These are phyloP conservation scores for Sternotherus odoratus DNA, from an alignment of 2,797 vertebrate species.

Conservation along the genomic window DNA sequence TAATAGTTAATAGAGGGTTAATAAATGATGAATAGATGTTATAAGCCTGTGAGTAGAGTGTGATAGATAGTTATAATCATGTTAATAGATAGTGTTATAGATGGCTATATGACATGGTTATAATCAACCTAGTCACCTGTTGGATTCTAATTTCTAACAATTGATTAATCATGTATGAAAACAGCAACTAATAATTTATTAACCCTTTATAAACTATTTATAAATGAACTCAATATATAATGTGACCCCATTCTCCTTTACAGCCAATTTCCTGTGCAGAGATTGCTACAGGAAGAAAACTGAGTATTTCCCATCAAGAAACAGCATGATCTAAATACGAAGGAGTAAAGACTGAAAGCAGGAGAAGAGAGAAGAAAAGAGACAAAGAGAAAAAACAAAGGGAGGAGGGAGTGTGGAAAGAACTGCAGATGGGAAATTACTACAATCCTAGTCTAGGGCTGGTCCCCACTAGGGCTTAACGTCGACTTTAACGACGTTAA, in stretches of 20 bases:
- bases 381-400: neutral
- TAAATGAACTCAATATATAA: neutral
- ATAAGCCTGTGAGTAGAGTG: neutral
- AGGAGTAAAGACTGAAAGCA: neutral
- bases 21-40: slow-evolving; percentile 36
- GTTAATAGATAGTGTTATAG: slow-evolving; percentile 13
- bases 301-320: neutral
- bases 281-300: neutral
- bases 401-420: neutral
- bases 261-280: neutral
- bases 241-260: neutral
- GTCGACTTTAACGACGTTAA: too few species aligned
- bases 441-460: neutral
- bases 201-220: neutral
- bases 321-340: neutral
- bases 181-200: neutral
- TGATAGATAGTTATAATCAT: neutral
- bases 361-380: neutral
- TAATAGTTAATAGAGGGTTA: slow-evolving; percentile 67
- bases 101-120: slow-evolving; percentile 38
- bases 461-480: too few species aligned
- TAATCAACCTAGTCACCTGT: slow-evolving; percentile 39
- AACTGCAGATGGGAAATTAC: neutral
- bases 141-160: neutral
- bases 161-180: neutral